These are phyloP conservation scores for Zygothrica quintamaculata DNA, from an alignment of 2,888 invertebrate species.

Conservation along the genomic window DNA sequence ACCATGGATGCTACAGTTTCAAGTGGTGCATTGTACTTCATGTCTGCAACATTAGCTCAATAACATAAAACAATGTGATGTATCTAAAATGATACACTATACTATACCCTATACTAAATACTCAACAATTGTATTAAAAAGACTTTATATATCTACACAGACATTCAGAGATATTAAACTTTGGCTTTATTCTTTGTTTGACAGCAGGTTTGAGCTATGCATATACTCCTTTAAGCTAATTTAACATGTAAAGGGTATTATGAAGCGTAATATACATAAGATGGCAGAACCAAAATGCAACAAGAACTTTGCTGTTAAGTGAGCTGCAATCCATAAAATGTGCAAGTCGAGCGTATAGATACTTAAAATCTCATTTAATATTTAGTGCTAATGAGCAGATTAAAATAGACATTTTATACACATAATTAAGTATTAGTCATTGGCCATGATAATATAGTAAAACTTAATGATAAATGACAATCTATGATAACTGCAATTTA, in stretches of 20 bases:
- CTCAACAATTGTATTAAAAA: no score
- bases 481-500: constrained; percentile 1
- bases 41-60: constrained; percentile 47
- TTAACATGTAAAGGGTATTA: constrained; percentile 29
- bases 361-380: constrained; percentile 32
- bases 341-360: constrained; percentile 37
- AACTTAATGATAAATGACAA: constrained; percentile 6
- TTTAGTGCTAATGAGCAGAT: constrained; percentile 28
- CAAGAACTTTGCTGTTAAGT: constrained; percentile 21
- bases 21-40: constrained; percentile 71
- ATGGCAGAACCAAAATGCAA: constrained; percentile 29
- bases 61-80: no score
- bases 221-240: no score
- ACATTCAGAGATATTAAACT: no score
- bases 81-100: no score
- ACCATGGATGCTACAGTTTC: constrained; percentile 24
- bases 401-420: constrained; percentile 12
- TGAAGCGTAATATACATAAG: constrained; percentile 47
- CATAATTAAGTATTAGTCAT: constrained; percentile 18
- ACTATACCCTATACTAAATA: constrained; percentile 1
- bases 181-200: no score
- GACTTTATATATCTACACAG: no score
- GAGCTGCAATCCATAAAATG: constrained; percentile 51
- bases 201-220: no score
- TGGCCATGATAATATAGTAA: constrained; percentile 3